Base-by-base conservation (phyloP, 2,797 vertebrate species). In the Enteromius treurensis region DNA sequence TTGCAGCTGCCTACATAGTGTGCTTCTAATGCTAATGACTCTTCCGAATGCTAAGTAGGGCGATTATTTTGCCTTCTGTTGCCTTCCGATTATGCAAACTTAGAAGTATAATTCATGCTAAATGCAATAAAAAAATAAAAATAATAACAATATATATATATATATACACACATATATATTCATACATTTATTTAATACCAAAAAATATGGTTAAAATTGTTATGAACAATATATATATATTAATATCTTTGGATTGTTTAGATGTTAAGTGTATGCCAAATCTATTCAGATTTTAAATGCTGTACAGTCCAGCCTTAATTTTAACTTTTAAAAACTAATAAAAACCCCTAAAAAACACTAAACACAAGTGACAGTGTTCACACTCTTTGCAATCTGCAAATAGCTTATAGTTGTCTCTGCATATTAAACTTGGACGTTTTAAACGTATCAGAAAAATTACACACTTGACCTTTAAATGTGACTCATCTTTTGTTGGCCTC, bases 381-480 rank as follows among this genome's bases (percentile, higher is more conserved):
- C 58, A 26, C 23, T 60, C 23, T 26, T 60, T 23, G 23, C 23
- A 60, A 14, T 11, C 58, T 14, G 2, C 23, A 3, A 64, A 15
- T 64, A 29, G 26, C 60, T 64, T 64, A 3, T 32, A 64, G 60
- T 64, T 17, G 14, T 29, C 26, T 64, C 26, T 64, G 14, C 19
- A 75, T 37, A 6, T 76, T 37, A 76, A 40, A 76, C 73, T 23
- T 32, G 53, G 32, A 55, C 53, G 23, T 76, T 55, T n/a, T 55
- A 15, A 76, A 67, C 37, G 15, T 51, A 40, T 40, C 19, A n/a
- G 2, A 58, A n/a, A 76, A 58, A 75, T 40, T 5, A 58, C 51
- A 76, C 49, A n/a, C 45, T 74, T 53, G 8, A 53, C 29, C 26
- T 58, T n/a, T 58, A 9, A n/a, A 21, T 58, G 13, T 76, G 51